A percentile compares a stretch with the other conserved stretches of the same genome.
phyloP scores from a whole-genome alignment of 2,113 vertebrate genomes.

The Verasper variegatus region DNA sequence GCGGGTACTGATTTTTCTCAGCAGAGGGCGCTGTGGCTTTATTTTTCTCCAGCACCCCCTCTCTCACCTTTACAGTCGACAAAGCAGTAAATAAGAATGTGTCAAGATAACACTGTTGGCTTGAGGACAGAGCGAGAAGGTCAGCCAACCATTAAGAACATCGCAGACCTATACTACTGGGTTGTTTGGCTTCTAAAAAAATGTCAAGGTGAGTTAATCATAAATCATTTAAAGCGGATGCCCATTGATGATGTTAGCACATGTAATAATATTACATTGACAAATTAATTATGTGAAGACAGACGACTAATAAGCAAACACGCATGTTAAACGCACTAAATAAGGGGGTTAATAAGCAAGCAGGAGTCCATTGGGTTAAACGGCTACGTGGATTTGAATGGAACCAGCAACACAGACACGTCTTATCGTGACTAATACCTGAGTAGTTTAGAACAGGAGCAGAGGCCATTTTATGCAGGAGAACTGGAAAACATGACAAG shows the following conservation, averaged over 20 bases:
- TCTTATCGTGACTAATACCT: conserved; percentile 84
- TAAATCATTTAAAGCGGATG: background rate
- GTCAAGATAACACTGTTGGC: conserved; percentile 10
- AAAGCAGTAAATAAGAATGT: conserved; percentile 20
- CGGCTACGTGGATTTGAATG: conserved; percentile 4
- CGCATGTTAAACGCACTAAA: background rate
- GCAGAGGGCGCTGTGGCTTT: conserved; percentile 64
- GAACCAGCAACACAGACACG: conserved; percentile 20
- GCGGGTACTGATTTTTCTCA: conserved; percentile 25
- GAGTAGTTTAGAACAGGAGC: conserved; percentile 88
- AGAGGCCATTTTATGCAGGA: conserved; percentile 93
- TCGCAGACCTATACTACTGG: background rate
- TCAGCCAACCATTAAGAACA: conserved; percentile 21
- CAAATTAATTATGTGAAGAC: background rate
- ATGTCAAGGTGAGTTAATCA: background rate
- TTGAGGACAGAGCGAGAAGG: conserved; percentile 2
- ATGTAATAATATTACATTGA: conserved; percentile 1
- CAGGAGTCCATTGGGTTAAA: conserved; percentile 38
- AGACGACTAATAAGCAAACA: background rate
- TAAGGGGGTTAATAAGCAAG: conserved; percentile 51
- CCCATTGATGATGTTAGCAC: background rate
- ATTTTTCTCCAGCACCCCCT: conserved; percentile 8
- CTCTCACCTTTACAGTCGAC: conserved; percentile 3
- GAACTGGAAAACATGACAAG: conserved; percentile 88
- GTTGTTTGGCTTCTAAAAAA: background rate